Evolutionary conservation across 1,140 invertebrate species (phyloP).

Genomic region (Adoxophyes honmai): DNA sequence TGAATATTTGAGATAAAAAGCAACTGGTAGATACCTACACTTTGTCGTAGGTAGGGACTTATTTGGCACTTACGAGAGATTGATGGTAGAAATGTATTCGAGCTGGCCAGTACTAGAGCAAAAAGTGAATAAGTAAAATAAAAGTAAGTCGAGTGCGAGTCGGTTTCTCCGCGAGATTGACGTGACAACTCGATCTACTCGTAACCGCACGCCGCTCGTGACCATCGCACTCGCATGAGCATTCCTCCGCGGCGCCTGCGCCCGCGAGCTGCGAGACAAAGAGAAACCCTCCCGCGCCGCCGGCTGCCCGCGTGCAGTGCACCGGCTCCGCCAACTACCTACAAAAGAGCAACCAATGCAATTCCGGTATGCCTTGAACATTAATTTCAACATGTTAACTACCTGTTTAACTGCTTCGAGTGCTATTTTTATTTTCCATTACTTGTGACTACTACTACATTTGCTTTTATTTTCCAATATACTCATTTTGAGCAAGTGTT

Average conservation of each 20-base stretch:
- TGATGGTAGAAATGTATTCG: constrained; percentile 18
- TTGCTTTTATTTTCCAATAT: too few species aligned
- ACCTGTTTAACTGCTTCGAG: not conserved
- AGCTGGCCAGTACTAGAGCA: constrained; percentile 6
- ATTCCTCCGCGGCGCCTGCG: constrained; percentile 6
- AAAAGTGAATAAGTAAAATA: constrained; percentile 39
- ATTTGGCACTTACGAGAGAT: constrained; percentile 6
- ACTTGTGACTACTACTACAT: too few species aligned
- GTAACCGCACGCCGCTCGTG: constrained; percentile 20
- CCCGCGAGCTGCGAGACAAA: constrained; percentile 9
- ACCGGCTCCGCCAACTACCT: too few species aligned
- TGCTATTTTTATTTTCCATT: too few species aligned
- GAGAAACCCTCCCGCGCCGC: not conserved
- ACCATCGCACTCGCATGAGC: constrained; percentile 10
- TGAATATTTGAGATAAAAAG: too few species aligned
- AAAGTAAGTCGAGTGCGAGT: constrained; percentile 38
- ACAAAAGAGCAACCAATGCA: not conserved
- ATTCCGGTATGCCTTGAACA: constrained; percentile 4
- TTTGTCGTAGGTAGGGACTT: too few species aligned
- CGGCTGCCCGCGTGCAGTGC: too few species aligned
- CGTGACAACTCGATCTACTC: constrained; percentile 41
- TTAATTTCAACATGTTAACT: not conserved
- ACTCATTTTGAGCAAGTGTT: too few species aligned
- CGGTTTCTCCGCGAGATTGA: constrained; percentile 50
- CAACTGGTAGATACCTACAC: too few species aligned